Evolutionary conservation across 2,888 invertebrate species (phyloP).

Genomic region (Agonopterix subpropinquella): DNA sequence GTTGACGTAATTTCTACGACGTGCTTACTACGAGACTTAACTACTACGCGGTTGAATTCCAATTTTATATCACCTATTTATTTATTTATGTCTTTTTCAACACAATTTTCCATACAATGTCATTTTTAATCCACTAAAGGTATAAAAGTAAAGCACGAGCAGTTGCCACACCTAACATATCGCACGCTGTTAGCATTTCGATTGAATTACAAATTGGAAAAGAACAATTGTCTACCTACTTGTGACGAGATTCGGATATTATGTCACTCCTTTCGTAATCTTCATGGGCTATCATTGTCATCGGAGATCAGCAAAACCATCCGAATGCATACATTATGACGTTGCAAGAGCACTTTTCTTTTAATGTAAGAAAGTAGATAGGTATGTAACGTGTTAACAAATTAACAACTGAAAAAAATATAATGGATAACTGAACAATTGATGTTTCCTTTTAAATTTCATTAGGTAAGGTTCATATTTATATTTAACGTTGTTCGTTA

Average conservation of each 20-base stretch:
- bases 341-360: background rate
- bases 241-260: constrained; percentile 39
- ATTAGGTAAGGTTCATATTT: background rate
- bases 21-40: no score
- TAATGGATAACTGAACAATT: no score
- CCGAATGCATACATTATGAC: no score
- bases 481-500: no score
- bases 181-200: constrained; percentile 47
- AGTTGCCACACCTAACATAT: constrained; percentile 51
- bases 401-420: no score
- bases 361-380: background rate
- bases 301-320: no score
- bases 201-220: constrained; percentile 56
- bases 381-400: background rate
- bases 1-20: no score
- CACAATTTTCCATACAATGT: no score
- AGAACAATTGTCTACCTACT: constrained; percentile 35
- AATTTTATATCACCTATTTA: no score
- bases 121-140: constrained; percentile 16
- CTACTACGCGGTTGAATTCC: no score
- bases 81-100: no score
- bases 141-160: constrained; percentile 23
- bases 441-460: no score
- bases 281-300: constrained; percentile 4
- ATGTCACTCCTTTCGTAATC: constrained; percentile 33